Base-by-base conservation (phyloP, 2,797 vertebrate genomes). In the Peromyscus aztecus region DNA sequence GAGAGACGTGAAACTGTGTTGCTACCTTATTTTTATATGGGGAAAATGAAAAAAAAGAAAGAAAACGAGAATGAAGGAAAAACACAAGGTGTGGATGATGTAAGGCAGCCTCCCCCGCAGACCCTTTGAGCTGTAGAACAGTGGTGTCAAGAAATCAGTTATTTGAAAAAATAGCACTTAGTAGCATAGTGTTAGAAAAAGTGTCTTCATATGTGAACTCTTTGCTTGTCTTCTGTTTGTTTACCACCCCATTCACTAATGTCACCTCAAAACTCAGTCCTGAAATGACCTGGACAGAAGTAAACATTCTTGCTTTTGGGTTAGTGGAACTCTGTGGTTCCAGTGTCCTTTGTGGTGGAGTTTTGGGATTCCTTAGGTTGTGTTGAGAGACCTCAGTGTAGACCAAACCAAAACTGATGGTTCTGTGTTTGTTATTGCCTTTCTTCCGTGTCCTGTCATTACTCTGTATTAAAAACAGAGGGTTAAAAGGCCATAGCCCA, bases 11-110 rank as follows among this genome's bases (percentile, higher is more conserved):
- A 94, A 65, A 69, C 65, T 92, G 34, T 92, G 49, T 97, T 87
- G 91, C 82, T 82, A 90, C 89, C 91, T 97, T 97, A 96, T 95
- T 97, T 97, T 98, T 97, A 94, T 97, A 93, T 91, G 92, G 71
- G 57, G 83, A 94, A 83, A 88, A 63, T 37, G 27, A 31, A 40
- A 12, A 37, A 37, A 29, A 34, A 63, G 52, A 57, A 57, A 21
- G 34, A 52, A 10, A 83, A 19, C 17, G 59, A 85, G 96, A 96
- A 77, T 87, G 59, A 90, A 83, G 78, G 78, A 78, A 84, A 93
- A 92, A 27, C 37, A 87, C 83, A 80, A 89, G 90, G 61, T 87
- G 75, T 21, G 49, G 82, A 16, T 95, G 84, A 71, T 83, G 6
- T 73, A 37, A 92, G 80, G 81, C 37, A 73, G 65, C 8, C 46